Evolutionary conservation across 2,797 vertebrate species (phyloP), one percentile per base, ranked within the genome.

Genomic region (Pangasius mekongensis): DNA sequence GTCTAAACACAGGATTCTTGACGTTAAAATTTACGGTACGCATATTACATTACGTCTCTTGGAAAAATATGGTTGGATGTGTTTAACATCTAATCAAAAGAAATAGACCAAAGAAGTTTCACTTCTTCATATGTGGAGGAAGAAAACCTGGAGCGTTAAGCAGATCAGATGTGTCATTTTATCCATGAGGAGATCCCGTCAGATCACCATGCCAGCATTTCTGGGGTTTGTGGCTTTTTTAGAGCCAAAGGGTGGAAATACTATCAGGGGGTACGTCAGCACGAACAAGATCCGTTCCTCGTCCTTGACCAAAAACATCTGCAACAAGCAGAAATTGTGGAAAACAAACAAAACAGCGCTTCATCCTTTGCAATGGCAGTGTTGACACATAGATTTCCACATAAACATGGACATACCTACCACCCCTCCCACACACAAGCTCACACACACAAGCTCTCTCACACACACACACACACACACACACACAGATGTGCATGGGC

Each of bases 261-360:
- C 62, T 87, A 87, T 86, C 80, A 69, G 3, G 36, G 62, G 73
- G 58, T 49, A 89, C 80, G 89, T 91, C 91, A 91, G 84, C 83
- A 87, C 4, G 62, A 87, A 89, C 64, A 87, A 87, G 86, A 74
- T 66, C 60, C 36, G 24, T 56, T 77, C 71, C 85, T 83, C 3
- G n/a, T 74, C 83, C 84, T 87, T 87, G 87, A 91, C 86, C 88
- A 90, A 56, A 90, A 89, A 90, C 90, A 92, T 90, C 87, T 89
- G 84, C 76, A 85, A 78, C 52, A 47, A 83, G 82, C 84, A 47
- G 10, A 83, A 81, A 84, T n/a, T 85, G 81, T 39, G 74, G 83
- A 83, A 52, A 77, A 82, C 69, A 90, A 81, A 82, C 54, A 87
- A 84, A 88, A 67, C 30, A 43, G 47, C 49, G 60, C 52, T 71